Percentiles rank a stretch among this genome's conserved stretches.
phyloP scores from a whole-genome alignment of 2,797 vertebrate genomes.

The Morelia viridis region DNA sequence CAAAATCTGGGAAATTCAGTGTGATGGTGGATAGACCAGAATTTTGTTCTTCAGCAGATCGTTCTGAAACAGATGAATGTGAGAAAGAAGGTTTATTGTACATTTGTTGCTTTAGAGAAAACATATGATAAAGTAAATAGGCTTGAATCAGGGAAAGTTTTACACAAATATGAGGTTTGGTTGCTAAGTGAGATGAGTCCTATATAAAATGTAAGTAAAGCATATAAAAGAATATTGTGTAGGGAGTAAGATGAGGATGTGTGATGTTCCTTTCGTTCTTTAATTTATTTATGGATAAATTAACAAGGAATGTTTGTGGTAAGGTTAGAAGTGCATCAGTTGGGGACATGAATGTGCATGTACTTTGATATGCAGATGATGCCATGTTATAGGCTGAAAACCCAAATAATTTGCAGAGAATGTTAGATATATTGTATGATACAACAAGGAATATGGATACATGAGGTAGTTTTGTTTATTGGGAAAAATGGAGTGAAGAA shows the following conservation, averaged over 20 bases:
- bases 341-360: neutral
- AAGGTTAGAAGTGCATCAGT: neutral
- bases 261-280: neutral
- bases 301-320: neutral
- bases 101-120: neutral
- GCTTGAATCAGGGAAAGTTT: neutral
- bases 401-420: neutral
- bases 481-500: neutral
- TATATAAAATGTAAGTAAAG: neutral
- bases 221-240: neutral
- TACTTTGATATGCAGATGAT: neutral
- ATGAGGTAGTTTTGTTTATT: neutral
- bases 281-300: neutral
- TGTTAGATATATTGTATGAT: neutral
- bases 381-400: neutral
- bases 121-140: neutral
- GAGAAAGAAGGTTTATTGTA: neutral
- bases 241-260: neutral
- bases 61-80: neutral
- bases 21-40: neutral
- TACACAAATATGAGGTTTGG: neutral
- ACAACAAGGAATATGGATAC: neutral
- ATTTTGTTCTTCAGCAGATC: neutral
- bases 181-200: neutral
- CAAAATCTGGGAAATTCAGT: neutral